phyloP scores from a whole-genome alignment of 2,797 vertebrate genomes.

The Enteromius mattozi region DNA sequence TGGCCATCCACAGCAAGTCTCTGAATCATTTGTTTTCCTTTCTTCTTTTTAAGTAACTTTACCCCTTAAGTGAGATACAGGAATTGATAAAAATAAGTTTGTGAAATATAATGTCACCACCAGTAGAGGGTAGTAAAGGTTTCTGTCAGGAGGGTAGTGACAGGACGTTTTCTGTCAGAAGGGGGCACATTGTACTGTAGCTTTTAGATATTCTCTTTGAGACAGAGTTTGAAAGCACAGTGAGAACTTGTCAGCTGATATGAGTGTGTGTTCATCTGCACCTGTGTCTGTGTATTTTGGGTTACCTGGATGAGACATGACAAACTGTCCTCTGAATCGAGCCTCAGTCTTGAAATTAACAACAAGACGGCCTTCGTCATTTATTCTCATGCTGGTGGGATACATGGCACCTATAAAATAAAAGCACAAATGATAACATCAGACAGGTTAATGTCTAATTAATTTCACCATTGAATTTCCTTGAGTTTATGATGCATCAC shows the following conservation, averaged over 20 bases:
- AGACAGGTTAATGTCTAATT: not conserved
- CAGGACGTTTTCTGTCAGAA: not conserved
- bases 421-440: conserved; percentile 13
- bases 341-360: conserved; percentile 85
- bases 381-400: conserved; percentile 84
- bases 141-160: not conserved
- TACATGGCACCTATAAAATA: conserved; percentile 80
- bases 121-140: conserved; percentile 18
- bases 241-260: conserved; percentile 24
- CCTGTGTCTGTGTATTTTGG: not conserved
- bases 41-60: too few species aligned
- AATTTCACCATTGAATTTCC: not conserved
- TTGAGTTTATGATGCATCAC: not conserved
- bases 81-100: not conserved
- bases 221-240: not conserved
- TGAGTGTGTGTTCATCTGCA: not conserved
- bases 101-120: not conserved
- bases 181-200: not conserved
- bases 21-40: not conserved
- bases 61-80: not conserved
- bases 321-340: conserved; percentile 83
- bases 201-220: not conserved
- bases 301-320: conserved; percentile 85
- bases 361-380: conserved; percentile 81
- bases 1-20: not conserved